A percentile compares a stretch with the other conserved stretches of the same genome.
phyloP scores from a whole-genome alignment of 2,113 vertebrate species.

The Accipiter cooperii region DNA sequence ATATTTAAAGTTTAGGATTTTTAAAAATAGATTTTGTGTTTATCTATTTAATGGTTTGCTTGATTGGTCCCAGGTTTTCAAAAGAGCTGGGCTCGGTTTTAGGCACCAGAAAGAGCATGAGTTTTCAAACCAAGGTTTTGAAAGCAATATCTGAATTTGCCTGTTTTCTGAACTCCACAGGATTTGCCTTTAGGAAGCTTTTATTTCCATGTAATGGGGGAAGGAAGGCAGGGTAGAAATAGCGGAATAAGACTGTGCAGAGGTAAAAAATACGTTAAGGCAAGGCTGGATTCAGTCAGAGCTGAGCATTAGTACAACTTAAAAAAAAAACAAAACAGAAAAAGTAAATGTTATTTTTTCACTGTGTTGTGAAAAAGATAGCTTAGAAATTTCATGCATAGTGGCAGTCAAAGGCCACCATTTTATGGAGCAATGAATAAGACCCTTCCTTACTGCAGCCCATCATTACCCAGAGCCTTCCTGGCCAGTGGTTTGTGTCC shows the following conservation, averaged over 20 bases:
- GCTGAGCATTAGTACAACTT: background rate
- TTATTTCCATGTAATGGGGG: background rate
- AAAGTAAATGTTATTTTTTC: background rate
- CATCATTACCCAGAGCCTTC: background rate
- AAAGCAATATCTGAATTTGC: background rate
- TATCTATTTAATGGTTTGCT: background rate
- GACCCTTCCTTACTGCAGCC: background rate
- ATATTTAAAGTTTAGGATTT: background rate
- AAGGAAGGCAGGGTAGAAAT: background rate
- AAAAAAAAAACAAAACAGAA: background rate
- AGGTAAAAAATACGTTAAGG: background rate
- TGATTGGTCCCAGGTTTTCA: background rate
- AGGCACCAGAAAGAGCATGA: background rate
- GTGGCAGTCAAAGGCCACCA: background rate
- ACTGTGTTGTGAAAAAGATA: background rate
- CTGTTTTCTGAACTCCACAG: background rate
- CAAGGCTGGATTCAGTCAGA: background rate
- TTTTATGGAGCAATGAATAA: background rate
- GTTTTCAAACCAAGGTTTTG: background rate
- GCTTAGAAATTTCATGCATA: background rate
- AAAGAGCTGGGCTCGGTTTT: background rate
- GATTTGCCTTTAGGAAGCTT: background rate
- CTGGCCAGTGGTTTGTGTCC: background rate
- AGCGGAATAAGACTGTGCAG: background rate
- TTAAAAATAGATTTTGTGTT: background rate